A percentile compares a stretch with the other conserved stretches of the same genome.
Conservation (phyloP, 1,140 invertebrate species). For the Mesaphorura yosii region DNA sequence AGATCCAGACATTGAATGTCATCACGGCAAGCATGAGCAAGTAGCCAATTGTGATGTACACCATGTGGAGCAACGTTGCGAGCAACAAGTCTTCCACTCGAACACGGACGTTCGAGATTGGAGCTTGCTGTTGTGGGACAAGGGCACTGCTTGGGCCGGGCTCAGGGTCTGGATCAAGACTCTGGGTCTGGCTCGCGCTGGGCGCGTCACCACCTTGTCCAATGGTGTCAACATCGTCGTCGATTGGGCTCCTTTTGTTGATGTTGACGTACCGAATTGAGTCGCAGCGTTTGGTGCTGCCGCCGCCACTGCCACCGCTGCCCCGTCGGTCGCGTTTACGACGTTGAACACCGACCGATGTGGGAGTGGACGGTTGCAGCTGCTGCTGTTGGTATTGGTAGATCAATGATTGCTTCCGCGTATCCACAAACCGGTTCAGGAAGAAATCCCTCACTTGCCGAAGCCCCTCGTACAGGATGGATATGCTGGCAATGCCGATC, state of each 20-base stretch:
- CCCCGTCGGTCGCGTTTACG: neutral
- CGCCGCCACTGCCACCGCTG: neutral
- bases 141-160: no score
- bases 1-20: constrained; percentile 26
- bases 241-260: neutral
- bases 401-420: neutral
- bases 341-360: no score
- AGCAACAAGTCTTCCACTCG: constrained; percentile 8
- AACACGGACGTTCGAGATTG: neutral
- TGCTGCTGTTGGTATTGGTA: neutral
- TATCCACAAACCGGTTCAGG: constrained; percentile 7
- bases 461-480: constrained; percentile 16
- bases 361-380: neutral
- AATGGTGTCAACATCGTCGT: neutral
- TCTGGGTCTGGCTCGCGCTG: neutral
- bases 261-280: neutral
- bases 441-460: constrained; percentile 6
- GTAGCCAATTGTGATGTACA: constrained; percentile 21
- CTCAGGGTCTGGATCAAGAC: neutral
- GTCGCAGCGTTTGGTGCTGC: neutral
- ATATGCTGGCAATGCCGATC: constrained; percentile 1
- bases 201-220: neutral
- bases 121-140: no score
- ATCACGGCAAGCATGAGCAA: constrained; percentile 27
- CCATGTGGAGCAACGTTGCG: constrained; percentile 20